phyloP scores from a whole-genome alignment of 2,797 vertebrate genomes.

The Thunnus albacares region DNA sequence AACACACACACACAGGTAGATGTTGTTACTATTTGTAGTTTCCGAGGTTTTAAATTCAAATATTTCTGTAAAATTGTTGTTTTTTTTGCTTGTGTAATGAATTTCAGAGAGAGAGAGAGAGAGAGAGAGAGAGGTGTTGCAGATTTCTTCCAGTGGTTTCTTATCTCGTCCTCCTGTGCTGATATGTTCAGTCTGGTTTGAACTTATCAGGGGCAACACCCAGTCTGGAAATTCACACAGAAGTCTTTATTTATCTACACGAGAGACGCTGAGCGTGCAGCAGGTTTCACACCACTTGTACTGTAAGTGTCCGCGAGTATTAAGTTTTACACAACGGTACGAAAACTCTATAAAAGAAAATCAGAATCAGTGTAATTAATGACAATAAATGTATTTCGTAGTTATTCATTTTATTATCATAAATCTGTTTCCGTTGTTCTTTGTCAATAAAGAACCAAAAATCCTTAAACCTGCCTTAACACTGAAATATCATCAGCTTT shows the following conservation, averaged over 20 bases:
- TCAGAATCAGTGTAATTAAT: not conserved
- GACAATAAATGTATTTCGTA: too few species aligned
- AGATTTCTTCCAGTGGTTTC: conserved; percentile 32
- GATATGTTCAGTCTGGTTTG: conserved; percentile 12
- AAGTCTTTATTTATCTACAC: not conserved
- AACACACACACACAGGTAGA: not conserved
- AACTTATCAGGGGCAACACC: conserved; percentile 45
- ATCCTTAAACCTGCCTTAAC: too few species aligned
- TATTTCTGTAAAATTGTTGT: not conserved
- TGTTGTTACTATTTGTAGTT: too few species aligned
- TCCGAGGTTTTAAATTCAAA: not conserved
- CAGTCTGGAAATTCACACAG: conserved; percentile 55
- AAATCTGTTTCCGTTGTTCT: too few species aligned
- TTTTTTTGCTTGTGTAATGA: not conserved
- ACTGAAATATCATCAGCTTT: too few species aligned
- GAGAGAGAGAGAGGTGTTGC: conserved; percentile 26
- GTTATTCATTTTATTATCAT: too few species aligned
- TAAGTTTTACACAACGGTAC: too few species aligned
- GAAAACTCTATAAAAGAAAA: not conserved
- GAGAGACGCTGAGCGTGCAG: not conserved
- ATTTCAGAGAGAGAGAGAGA: conserved; percentile 16
- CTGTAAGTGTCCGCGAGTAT: too few species aligned
- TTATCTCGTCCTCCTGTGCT: conserved; percentile 37
- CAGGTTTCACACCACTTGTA: too few species aligned
- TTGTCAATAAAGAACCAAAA: too few species aligned